Conservation (phyloP, 1,140 invertebrate species). For the Ceratoteleas bidentatus region DNA sequence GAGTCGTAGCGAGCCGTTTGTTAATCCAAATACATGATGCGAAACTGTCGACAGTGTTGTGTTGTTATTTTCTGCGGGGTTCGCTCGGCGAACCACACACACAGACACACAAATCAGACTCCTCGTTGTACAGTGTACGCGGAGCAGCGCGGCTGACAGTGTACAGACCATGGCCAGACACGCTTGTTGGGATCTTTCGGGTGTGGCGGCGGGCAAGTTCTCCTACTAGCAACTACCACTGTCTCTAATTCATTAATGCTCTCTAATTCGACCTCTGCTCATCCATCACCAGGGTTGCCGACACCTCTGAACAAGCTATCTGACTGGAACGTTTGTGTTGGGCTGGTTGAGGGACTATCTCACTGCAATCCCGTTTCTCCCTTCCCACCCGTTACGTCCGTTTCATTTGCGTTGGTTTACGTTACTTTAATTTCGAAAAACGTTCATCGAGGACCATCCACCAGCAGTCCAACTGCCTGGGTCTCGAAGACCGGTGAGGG, state of each 20-base stretch:
- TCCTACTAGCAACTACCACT: conserved; percentile 46
- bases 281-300: conserved; percentile 69
- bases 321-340: conserved; percentile 79
- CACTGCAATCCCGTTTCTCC: conserved; percentile 23
- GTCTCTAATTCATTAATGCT: conserved; percentile 61
- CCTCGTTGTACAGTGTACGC: conserved; percentile 30
- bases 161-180: conserved; percentile 38
- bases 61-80: conserved; percentile 43
- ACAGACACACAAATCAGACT: conserved; percentile 18
- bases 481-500: too few species aligned
- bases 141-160: conserved; percentile 41
- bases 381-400: conserved; percentile 13
- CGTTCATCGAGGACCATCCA: conserved; percentile 50
- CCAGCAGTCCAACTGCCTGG: neutral
- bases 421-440: conserved; percentile 51
- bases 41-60: conserved; percentile 50
- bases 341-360: conserved; percentile 78
- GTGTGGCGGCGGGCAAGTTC: conserved; percentile 42
- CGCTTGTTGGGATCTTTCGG: conserved; percentile 57
- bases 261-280: conserved; percentile 52
- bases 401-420: conserved; percentile 34
- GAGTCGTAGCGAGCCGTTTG: conserved; percentile 3
- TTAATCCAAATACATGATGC: conserved; percentile 46
- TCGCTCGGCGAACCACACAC: conserved; percentile 14
- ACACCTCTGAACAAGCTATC: conserved; percentile 74